These are phyloP conservation scores for Cynopterus sphinx DNA, from an alignment of 2,797 vertebrate genomes.

Conservation along the genomic window DNA sequence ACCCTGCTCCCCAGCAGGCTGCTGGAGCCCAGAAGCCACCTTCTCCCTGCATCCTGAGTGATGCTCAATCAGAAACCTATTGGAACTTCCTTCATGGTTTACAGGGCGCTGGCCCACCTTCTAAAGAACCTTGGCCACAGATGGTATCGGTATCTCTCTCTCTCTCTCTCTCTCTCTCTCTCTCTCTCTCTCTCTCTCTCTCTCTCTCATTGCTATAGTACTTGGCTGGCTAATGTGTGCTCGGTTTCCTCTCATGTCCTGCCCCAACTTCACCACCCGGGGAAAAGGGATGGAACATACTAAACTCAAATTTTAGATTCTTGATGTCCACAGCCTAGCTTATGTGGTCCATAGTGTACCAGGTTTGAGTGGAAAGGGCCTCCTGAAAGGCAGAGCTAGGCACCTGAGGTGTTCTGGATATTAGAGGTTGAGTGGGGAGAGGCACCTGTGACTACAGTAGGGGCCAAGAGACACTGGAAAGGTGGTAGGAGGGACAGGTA, in stretches of 20 bases:
- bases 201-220: neutral
- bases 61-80: constrained; percentile 30
- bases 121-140: constrained; percentile 35
- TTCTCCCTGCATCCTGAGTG: constrained; percentile 4
- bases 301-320: neutral
- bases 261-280: neutral
- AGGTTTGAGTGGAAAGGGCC: neutral
- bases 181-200: too few relatives aligned
- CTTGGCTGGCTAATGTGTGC: neutral
- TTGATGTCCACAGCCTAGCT: neutral
- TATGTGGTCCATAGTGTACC: neutral
- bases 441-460: neutral
- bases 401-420: neutral
- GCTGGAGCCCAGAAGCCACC: neutral
- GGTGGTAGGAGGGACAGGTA: constrained; percentile 55
- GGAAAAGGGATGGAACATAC: constrained; percentile 5
- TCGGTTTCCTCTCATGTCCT: neutral
- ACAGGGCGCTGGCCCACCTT: constrained; percentile 54
- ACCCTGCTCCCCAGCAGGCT: neutral
- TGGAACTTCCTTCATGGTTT: constrained; percentile 56
- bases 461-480: constrained; percentile 48
- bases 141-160: neutral
- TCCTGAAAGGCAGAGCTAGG: neutral
- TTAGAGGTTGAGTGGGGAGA: neutral
- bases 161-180: too few relatives aligned